phyloP scores from a whole-genome alignment of 2,113 vertebrate genomes.

The Tyto alba region DNA sequence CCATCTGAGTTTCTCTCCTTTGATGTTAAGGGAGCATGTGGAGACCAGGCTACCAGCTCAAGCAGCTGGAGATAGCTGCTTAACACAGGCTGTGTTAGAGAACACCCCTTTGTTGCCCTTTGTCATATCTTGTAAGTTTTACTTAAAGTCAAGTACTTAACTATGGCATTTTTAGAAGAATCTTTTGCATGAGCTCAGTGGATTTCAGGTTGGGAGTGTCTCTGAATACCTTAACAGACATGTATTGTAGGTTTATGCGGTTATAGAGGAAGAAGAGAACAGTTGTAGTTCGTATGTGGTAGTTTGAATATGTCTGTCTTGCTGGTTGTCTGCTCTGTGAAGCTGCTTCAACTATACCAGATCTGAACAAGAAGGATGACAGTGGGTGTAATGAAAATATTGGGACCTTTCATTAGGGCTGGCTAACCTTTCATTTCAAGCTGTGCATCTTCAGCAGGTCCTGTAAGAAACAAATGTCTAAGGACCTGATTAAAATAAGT shows the following conservation, averaged over 20 bases:
- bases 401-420: background rate
- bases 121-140: background rate
- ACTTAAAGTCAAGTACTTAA: background rate
- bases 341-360: background rate
- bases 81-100: background rate
- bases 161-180: background rate
- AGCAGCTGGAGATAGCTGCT: background rate
- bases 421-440: background rate
- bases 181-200: background rate
- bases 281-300: too few species aligned
- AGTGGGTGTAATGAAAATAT: background rate
- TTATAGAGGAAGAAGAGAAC: background rate
- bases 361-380: constrained; percentile 7
- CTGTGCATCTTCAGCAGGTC: background rate
- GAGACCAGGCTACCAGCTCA: background rate
- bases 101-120: background rate
- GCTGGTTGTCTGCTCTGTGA: background rate
- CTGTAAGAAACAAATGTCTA: constrained; percentile 8
- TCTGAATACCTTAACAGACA: background rate
- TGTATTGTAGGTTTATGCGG: background rate
- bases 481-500: background rate
- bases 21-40: background rate
- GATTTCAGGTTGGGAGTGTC: background rate
- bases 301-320: background rate
- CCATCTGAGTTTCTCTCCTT: background rate